These are phyloP conservation scores for Morpho deidamia DNA, from an alignment of 2,888 invertebrate genomes.

Conservation along the genomic window DNA sequence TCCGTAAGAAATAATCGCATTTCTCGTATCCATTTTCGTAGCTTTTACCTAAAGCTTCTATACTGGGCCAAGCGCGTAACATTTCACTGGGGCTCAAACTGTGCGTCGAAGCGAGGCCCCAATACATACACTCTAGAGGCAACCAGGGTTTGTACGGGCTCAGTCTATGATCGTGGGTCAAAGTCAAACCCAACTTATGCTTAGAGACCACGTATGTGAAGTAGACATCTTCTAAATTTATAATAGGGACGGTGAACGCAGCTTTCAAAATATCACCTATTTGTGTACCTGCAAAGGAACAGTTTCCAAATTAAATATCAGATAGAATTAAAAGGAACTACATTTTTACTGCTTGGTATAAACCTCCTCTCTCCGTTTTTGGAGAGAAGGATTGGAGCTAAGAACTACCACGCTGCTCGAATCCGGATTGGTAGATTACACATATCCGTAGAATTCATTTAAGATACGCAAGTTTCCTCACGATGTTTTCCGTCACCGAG, in stretches of 20 bases:
- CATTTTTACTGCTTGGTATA: no score
- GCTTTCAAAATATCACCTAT: constrained; percentile 63
- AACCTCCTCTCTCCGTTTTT: no score
- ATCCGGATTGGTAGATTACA: no score
- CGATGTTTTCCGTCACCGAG: no score
- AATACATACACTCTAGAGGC: constrained; percentile 44
- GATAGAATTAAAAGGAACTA: no score
- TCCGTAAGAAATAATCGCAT: constrained; percentile 34
- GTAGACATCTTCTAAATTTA: constrained; percentile 85
- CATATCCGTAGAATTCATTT: no score
- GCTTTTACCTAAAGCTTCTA: constrained; percentile 28
- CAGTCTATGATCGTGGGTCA: constrained; percentile 78
- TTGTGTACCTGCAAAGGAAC: constrained; percentile 45
- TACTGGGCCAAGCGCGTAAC: constrained; percentile 34
- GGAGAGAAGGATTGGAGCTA: no score
- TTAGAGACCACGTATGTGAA: constrained; percentile 83
- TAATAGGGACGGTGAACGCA: constrained; percentile 75
- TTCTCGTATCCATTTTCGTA: constrained; percentile 18
- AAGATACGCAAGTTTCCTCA: no score
- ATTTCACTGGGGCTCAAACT: constrained; percentile 43
- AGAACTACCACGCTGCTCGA: no score
- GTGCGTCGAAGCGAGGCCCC: constrained; percentile 43
- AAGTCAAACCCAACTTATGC: constrained; percentile 60
- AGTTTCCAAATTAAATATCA: not conserved
- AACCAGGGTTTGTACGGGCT: constrained; percentile 43